Base-by-base conservation (phyloP, 2,113 vertebrate genomes). In the Oenanthe oenanthe region DNA sequence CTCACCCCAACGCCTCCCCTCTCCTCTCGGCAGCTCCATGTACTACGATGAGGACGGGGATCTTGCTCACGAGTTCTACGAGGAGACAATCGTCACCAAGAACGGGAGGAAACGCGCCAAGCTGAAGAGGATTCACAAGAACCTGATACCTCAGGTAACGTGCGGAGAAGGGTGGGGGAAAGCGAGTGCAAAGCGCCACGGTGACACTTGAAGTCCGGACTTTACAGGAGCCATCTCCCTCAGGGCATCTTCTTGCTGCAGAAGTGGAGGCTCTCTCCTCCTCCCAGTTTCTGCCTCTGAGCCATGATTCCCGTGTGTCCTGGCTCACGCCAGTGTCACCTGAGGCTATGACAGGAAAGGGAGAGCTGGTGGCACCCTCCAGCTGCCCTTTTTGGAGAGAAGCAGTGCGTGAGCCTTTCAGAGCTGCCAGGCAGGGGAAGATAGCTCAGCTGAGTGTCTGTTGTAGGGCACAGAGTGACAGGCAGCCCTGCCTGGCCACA, bases 11-110 rank as follows among this genome's bases (percentile, higher is more conserved):
- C 12, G 12, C 63, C 34, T 50, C 21, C 34, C 10, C 22, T 42
- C 58, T 45, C 18, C 42, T 63, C 71, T 12, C 22, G 84, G n/a
- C 97, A 99, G 99, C 85, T 99, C 99, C 90, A 98, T 99, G 98
- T 99, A 98, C 96, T 99, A 98, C 26, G 99, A 99, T 47, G 99
- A 99, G 95, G 99, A 99, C 16, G 99, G 99, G 8, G 99, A 99
- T 88, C 98, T 99, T 28, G 99, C 99, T 65, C 99, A 99, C 42
- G 99, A 99, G 81, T 99, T 99, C 97, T 99, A 99, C 12, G 99
- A 99, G 95, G 99, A 99, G 97, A 99, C 98, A 19, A 98, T 99
- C 95, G 98, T 99, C 95, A 99, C 99, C 78, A 99, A 99, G 98
- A 99, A 99, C 5, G 99, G 99, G 63, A 98, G 99, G 87, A 99